phyloP scores from a whole-genome alignment of 30 jellyfish, hydroid and myxozoan genomes.

The Aurelia aurita region DNA sequence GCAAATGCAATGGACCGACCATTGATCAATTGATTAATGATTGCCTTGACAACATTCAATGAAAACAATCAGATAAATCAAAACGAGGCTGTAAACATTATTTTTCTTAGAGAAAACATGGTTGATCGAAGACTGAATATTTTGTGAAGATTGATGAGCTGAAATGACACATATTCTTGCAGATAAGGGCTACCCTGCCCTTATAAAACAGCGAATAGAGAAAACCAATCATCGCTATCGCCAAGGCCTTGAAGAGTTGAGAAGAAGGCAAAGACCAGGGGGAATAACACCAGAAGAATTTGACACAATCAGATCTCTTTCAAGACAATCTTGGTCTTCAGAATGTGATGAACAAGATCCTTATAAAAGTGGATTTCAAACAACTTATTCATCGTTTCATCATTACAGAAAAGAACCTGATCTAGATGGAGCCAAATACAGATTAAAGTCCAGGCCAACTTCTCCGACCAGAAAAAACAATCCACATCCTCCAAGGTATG shows the following conservation, averaged over 20 bases:
- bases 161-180: conserved; percentile 58
- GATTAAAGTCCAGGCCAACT: conserved; percentile 66
- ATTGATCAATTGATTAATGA: too few relatives aligned
- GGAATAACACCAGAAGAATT: conserved; percentile 68
- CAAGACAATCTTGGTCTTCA: conserved; percentile 78
- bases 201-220: conserved; percentile 35
- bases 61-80: too few relatives aligned
- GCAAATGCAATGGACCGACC: too few relatives aligned
- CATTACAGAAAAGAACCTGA: conserved; percentile 29
- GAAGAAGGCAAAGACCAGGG: conserved; percentile 43
- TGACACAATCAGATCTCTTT: conserved; percentile 53
- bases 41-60: too few relatives aligned
- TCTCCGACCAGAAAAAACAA: conserved; percentile 73
- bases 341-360: conserved; percentile 71
- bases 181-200: conserved; percentile 39
- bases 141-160: too few relatives aligned
- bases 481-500: conserved; percentile 80
- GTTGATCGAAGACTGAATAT: too few relatives aligned
- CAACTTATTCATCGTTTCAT: conserved; percentile 67
- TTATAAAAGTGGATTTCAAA: conserved; percentile 29
- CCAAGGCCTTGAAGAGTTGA: conserved; percentile 59
- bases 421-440: conserved; percentile 47
- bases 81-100: not conserved
- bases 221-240: conserved; percentile 15
- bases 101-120: not conserved